phyloP scores from a whole-genome alignment of 53 echinoderm and acorn worm genomes.

The Hippasteria phrygiana region DNA sequence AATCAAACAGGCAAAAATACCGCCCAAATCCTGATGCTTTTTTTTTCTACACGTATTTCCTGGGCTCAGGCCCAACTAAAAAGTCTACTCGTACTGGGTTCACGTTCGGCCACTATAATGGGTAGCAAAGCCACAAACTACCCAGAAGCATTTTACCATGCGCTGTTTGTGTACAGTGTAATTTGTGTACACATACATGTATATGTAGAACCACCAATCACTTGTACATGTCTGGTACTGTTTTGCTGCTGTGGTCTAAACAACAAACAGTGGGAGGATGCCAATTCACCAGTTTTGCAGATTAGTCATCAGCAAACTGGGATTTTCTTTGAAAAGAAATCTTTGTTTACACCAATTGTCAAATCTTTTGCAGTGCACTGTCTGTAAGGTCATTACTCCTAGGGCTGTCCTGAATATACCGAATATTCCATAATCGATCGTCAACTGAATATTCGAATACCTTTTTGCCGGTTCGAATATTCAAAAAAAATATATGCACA shows the following conservation, averaged over 20 bases:
- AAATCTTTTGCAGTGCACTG: not conserved
- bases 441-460: no score
- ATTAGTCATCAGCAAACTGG: constrained; percentile 1
- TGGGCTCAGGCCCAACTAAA: not conserved
- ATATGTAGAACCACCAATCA: not conserved
- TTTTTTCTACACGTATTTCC: constrained; percentile 34
- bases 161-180: not conserved
- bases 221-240: constrained; percentile 1
- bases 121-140: not conserved
- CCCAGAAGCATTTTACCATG: not conserved
- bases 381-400: constrained; percentile 27
- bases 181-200: not conserved
- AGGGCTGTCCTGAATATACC: no score
- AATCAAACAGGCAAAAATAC: constrained; percentile 20
- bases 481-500: no score
- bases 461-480: no score
- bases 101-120: not conserved
- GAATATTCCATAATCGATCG: no score
- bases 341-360: constrained; percentile 9
- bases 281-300: not conserved
- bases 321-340: constrained; percentile 22
- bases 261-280: not conserved
- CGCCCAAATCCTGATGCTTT: not conserved
- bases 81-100: not conserved
- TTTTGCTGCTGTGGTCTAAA: not conserved